Evolutionary conservation across 1,140 invertebrate species (phyloP).

Genomic region (Gonioctena quinquepunctata): DNA sequence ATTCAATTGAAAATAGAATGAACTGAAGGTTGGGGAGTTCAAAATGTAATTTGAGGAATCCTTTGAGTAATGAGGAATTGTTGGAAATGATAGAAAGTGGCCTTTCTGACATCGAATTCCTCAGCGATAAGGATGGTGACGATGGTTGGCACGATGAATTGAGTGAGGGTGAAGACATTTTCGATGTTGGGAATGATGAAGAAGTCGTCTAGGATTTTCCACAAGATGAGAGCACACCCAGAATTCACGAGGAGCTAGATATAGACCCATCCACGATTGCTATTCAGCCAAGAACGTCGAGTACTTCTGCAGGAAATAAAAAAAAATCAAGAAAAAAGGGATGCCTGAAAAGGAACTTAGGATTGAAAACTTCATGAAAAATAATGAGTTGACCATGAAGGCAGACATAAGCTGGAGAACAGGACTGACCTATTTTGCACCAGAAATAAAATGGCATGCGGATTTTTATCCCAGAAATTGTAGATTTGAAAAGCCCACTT

Average conservation of each 20-base stretch:
- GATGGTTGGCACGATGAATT: neutral
- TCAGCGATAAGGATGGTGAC: neutral
- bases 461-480: neutral
- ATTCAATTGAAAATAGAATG: neutral
- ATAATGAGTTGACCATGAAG: neutral
- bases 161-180: neutral
- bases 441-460: constrained; percentile 2
- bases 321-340: neutral
- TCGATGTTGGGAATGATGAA: neutral
- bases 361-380: neutral
- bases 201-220: neutral
- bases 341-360: neutral
- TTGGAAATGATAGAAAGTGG: neutral
- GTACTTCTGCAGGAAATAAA: neutral
- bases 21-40: neutral
- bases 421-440: neutral
- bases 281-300: neutral
- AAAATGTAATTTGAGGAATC: neutral
- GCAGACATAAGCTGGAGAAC: neutral
- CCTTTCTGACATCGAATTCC: neutral
- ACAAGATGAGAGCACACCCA: neutral
- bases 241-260: neutral
- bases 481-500: constrained; percentile 12
- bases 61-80: neutral
- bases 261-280: neutral